These are phyloP conservation scores for Onychomys torridus DNA, from an alignment of 2,797 vertebrate species.

Conservation along the genomic window DNA sequence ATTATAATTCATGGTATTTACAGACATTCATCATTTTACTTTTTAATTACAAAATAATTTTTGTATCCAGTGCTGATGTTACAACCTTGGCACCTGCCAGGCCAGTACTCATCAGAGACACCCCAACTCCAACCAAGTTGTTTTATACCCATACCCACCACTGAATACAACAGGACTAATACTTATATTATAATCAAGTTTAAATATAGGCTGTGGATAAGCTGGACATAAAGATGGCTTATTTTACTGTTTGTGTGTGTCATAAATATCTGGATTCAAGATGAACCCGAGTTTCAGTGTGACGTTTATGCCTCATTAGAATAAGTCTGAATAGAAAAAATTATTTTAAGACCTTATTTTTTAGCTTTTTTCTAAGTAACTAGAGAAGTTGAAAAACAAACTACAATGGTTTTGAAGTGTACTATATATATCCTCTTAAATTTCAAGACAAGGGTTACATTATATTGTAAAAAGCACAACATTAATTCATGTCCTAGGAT, in stretches of 20 bases:
- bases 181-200: neutral
- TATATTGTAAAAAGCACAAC: slow-evolving; percentile 74
- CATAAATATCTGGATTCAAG: neutral
- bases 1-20: slow-evolving; percentile 1
- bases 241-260: neutral
- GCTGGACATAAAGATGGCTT: neutral
- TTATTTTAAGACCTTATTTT: neutral
- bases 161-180: neutral
- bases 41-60: neutral
- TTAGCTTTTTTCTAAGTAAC: neutral
- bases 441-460: slow-evolving; percentile 68
- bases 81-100: neutral
- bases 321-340: neutral
- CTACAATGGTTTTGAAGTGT: neutral
- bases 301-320: neutral
- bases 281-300: neutral
- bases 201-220: neutral
- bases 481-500: slow-evolving; percentile 75
- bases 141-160: neutral
- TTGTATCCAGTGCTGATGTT: neutral
- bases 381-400: neutral
- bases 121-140: neutral
- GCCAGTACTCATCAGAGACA: neutral
- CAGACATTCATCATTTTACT: slow-evolving; percentile 4
- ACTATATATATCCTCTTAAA: slow-evolving; percentile 43